Evolutionary conservation across 2,888 invertebrate species (phyloP).

Genomic region (Mythimna ferrago): DNA sequence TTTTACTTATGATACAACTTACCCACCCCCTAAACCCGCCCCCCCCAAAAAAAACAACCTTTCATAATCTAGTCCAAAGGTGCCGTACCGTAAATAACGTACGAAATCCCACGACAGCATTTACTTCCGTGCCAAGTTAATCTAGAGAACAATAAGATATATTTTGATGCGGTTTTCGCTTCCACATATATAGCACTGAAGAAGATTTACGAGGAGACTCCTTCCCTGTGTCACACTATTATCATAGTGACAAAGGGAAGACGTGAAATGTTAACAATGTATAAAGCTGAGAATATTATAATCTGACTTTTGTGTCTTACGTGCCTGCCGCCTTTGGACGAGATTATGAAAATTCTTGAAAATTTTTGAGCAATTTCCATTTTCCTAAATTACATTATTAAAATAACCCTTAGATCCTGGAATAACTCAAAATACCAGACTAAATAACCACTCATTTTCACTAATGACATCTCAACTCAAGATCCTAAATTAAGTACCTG

Average conservation of each 20-base stretch:
- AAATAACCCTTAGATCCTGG: background rate
- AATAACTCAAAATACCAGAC: background rate
- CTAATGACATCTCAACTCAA: background rate
- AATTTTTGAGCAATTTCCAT: background rate
- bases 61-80: background rate
- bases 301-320: slow-evolving; percentile 9
- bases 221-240: slow-evolving; percentile 57
- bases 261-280: slow-evolving; percentile 50
- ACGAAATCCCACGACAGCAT: slow-evolving; percentile 14
- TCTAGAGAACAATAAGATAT: slow-evolving; percentile 59
- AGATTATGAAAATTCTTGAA: slow-evolving; percentile 6
- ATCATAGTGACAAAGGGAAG: slow-evolving; percentile 59
- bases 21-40: too few species aligned
- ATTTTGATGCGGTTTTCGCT: slow-evolving; percentile 53
- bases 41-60: background rate
- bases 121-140: slow-evolving; percentile 48
- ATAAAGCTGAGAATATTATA: slow-evolving; percentile 34
- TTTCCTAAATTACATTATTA: too few species aligned
- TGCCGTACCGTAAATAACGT: background rate
- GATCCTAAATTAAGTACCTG: slow-evolving; percentile 28
- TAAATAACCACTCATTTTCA: background rate
- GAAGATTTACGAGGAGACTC: slow-evolving; percentile 60
- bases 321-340: background rate
- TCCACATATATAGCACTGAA: slow-evolving; percentile 51
- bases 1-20: background rate